Evolutionary conservation across 2,888 invertebrate genomes (phyloP).

Genomic region (Anaspis maculata): DNA sequence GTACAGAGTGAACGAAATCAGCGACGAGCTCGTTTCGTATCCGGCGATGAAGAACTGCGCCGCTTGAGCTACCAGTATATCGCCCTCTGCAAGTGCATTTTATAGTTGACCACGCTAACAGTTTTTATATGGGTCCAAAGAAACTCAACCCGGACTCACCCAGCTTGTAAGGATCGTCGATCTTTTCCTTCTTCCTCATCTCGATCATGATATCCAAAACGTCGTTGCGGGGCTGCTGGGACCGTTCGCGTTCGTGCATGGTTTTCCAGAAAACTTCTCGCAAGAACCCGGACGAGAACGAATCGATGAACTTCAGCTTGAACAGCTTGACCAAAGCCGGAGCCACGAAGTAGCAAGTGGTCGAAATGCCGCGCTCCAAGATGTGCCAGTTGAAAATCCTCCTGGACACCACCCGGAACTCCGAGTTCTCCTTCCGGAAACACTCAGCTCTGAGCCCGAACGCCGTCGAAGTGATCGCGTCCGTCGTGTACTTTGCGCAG

Average conservation of each 20-base stretch:
- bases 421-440: constrained; percentile 17
- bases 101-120: too few relatives aligned
- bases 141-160: too few relatives aligned
- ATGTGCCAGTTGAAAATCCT: constrained; percentile 11
- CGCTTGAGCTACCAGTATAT: constrained; percentile 10
- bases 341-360: constrained; percentile 15
- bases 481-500: constrained; percentile 15
- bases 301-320: constrained; percentile 16
- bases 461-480: constrained; percentile 16
- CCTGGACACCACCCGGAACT: constrained; percentile 15
- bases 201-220: constrained; percentile 17
- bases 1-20: constrained; percentile 47
- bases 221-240: constrained; percentile 14
- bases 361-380: constrained; percentile 10
- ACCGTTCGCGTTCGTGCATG: constrained; percentile 13
- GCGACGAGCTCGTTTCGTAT: constrained; percentile 52
- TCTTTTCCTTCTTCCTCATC: constrained; percentile 12
- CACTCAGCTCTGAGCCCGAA: constrained; percentile 20
- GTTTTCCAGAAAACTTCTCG: constrained; percentile 14
- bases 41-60: constrained; percentile 51
- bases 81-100: constrained; percentile 6
- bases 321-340: constrained; percentile 16
- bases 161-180: constrained; percentile 9
- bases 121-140: too few relatives aligned
- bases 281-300: constrained; percentile 11